Evolutionary conservation across 2,888 invertebrate genomes (phyloP).

Genomic region (Cantharis flavilabris): DNA sequence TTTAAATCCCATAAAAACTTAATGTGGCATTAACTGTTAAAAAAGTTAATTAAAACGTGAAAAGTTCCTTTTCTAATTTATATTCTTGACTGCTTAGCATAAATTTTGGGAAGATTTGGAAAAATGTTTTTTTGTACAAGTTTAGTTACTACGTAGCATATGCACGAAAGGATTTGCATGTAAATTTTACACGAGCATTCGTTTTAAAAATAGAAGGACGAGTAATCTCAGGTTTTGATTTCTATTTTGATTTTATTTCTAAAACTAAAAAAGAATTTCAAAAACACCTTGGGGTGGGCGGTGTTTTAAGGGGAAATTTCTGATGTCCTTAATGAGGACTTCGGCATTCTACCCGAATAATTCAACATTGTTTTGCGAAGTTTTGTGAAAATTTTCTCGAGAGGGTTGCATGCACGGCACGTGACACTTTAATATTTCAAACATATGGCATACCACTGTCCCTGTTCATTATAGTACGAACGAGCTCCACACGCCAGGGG

Average conservation of each 20-base stretch:
- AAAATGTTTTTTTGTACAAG: neutral
- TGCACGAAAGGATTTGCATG: neutral
- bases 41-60: neutral
- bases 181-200: neutral
- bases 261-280: too few species aligned
- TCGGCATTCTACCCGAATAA: neutral
- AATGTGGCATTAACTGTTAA: neutral
- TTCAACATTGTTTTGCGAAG: neutral
- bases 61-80: neutral
- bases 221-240: neutral
- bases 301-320: neutral
- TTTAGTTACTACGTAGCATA: neutral
- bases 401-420: neutral
- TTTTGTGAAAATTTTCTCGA: neutral
- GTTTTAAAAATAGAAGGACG: neutral
- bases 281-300: too few species aligned
- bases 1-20: neutral
- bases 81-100: neutral
- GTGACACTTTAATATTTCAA: neutral
- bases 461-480: neutral
- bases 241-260: neutral
- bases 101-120: neutral
- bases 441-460: neutral
- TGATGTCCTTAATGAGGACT: neutral
- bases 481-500: neutral